Percentiles rank a stretch among this genome's conserved stretches.
These are phyloP conservation scores for Acropternis orthonyx DNA, from an alignment of 2,797 vertebrate genomes.

Conservation along the genomic window DNA sequence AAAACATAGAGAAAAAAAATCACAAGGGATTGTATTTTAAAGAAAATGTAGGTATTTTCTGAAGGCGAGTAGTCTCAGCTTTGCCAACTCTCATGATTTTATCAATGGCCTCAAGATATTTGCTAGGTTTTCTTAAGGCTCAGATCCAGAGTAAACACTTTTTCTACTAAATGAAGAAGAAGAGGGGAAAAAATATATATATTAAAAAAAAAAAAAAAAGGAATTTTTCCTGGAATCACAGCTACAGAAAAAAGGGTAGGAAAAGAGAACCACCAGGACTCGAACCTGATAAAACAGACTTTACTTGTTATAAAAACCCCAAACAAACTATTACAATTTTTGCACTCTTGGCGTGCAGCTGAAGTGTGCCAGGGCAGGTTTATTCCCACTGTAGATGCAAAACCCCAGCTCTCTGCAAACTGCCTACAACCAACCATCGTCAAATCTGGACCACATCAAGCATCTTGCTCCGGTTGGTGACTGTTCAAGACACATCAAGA, in stretches of 20 bases:
- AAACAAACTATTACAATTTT: neutral
- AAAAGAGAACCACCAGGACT: neutral
- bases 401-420: neutral
- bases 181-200: no score
- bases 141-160: neutral
- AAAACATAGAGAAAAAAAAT: neutral
- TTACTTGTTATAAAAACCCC: neutral
- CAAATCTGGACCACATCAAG: constrained; percentile 23
- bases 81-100: neutral
- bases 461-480: neutral
- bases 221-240: neutral
- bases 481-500: neutral
- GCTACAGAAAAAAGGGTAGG: neutral
- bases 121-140: neutral
- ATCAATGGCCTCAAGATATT: neutral
- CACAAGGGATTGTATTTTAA: neutral
- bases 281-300: neutral
- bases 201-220: neutral
- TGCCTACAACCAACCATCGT: neutral
- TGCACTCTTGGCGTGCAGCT: neutral
- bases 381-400: neutral
- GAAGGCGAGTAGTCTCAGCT: neutral
- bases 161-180: neutral
- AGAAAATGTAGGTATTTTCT: neutral
- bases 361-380: neutral